Evolutionary conservation across 2,888 invertebrate species (phyloP), one percentile per base, ranked within the genome.

Genomic region (Cryptus viduatorius): DNA sequence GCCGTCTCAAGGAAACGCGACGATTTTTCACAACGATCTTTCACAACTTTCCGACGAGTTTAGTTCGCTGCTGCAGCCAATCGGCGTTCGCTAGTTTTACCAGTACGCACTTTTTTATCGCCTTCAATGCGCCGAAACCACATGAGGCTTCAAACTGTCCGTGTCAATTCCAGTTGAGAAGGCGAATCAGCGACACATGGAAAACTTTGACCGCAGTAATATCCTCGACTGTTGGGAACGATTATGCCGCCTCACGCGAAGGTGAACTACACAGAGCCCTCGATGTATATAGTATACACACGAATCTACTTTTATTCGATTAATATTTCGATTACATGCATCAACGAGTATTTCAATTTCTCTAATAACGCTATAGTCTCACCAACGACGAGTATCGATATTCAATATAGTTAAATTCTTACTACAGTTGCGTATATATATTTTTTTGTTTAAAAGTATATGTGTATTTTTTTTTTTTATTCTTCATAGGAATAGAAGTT

Each of bases 261-360:
- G 68, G 64, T 59, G 48, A 67, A 48, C 61, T 61, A 67, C 67
- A 59, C 48, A 67, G 42, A 75, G 46, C 69, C 37, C 68, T 46
- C 79, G 24, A 24, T 59, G 68, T 59, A 14, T 61, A 31, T 48
- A n/a, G 14, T 31, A 75, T 64, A 64, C 59, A 31, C 73, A 16
- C 59, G 12, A 48, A 16, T 29, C 31, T 24, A 80, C 64, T 65
- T 76, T 67, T 83, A 71, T 79, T 83, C 71, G 68, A 75, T 84
- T 78, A 78, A 44, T 29, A 29, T 31, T 79, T 85, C 64, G 75
- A 67, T 81, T 79, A 85, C 83, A 82, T 56, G 65, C 64, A 65
- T 79, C 71, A 69, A 37, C 44, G 65, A 76, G 64, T 72, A 65
- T 59, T 50, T 78, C 19, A 16, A 48, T 56, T 50, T 67, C 14